These are phyloP conservation scores for Toxonevra muliebris DNA, from an alignment of 2,888 invertebrate species.

Conservation along the genomic window DNA sequence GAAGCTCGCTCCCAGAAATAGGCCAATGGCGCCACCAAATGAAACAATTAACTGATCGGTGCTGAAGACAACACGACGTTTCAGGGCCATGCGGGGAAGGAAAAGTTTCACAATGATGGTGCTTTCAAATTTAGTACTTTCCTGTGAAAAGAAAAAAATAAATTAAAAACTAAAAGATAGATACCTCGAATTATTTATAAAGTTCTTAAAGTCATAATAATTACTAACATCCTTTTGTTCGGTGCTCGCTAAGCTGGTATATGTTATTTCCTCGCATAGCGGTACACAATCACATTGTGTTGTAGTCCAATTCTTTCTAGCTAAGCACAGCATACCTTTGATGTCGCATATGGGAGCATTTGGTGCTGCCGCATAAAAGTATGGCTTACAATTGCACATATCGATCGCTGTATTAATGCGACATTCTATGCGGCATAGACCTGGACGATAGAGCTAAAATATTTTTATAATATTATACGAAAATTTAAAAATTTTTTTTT, in stretches of 20 bases:
- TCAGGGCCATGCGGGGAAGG: constrained; percentile 55
- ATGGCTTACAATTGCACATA: constrained; percentile 59
- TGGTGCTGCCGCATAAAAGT: constrained; percentile 54
- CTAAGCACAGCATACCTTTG: constrained; percentile 54
- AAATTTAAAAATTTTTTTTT: not conserved
- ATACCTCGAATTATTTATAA: not conserved
- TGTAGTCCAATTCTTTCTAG: constrained; percentile 47
- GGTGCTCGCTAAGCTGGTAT: constrained; percentile 43
- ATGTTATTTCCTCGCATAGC: constrained; percentile 51
- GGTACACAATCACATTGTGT: constrained; percentile 52
- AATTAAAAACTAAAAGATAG: not conserved
- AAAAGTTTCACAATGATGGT: constrained; percentile 48
- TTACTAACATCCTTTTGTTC: constrained; percentile 49
- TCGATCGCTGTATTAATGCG: constrained; percentile 55
- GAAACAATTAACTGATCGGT: constrained; percentile 60
- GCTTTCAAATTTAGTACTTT: constrained; percentile 46
- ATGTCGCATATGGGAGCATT: constrained; percentile 50
- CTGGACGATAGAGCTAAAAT: constrained; percentile 53
- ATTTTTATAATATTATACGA: not conserved
- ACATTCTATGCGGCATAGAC: constrained; percentile 58
- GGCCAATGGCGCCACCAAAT: constrained; percentile 61
- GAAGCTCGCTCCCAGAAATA: constrained; percentile 63
- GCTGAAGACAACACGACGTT: constrained; percentile 59
- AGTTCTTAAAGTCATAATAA: not conserved
- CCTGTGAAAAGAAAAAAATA: not conserved